phyloP scores from a whole-genome alignment of 2,888 invertebrate genomes.

The Oasisia sp. region DNA sequence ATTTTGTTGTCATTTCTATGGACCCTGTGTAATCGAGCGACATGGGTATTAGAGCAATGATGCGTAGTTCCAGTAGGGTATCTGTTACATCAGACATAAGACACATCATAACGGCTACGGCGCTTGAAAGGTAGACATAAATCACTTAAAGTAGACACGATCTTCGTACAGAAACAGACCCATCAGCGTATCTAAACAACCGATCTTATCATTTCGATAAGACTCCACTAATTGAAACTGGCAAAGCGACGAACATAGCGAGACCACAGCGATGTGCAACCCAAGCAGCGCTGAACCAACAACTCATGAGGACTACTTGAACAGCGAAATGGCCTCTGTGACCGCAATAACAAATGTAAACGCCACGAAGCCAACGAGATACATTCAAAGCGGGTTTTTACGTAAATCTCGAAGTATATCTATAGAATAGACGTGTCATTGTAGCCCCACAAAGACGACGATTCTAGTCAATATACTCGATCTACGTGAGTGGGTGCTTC shows the following conservation, averaged over 20 bases:
- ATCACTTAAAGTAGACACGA: not conserved
- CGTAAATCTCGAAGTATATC: not conserved
- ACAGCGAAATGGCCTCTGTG: not conserved
- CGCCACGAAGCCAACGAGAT: not conserved
- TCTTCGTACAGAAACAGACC: not conserved
- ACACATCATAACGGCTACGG: not conserved
- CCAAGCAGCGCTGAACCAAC: not conserved
- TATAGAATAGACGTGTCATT: not conserved
- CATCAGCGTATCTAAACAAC: not conserved
- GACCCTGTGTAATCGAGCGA: not conserved
- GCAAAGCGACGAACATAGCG: not conserved
- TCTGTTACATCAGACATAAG: not conserved
- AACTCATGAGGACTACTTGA: not conserved
- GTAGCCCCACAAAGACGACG: not conserved
- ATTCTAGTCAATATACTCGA: not conserved
- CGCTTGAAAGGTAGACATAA: not conserved
- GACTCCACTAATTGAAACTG: not conserved
- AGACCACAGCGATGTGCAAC: no score
- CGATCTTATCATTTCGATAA: not conserved
- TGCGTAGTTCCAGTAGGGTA: not conserved
- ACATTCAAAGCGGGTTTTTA: not conserved
- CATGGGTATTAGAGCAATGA: not conserved
- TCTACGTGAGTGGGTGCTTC: not conserved
- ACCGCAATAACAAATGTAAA: not conserved
- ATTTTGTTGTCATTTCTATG: no score